phyloP scores from a whole-genome alignment of 2,888 invertebrate genomes.

The Yponomeuta malinellus region DNA sequence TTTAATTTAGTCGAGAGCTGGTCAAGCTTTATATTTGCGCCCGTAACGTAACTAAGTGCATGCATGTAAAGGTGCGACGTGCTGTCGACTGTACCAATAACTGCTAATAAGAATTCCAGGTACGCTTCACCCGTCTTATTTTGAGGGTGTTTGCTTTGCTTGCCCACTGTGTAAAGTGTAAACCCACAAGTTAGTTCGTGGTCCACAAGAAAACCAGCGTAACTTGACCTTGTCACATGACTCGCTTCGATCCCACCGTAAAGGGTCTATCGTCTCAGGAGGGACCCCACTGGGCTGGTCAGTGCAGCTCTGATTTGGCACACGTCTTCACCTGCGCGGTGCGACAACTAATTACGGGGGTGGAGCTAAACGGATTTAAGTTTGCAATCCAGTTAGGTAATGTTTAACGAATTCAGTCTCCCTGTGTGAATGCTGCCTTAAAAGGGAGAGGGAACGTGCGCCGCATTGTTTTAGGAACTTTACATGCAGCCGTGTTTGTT shows the following conservation, averaged over 20 bases:
- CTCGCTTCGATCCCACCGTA: neutral
- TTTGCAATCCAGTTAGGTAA: conserved; percentile 60
- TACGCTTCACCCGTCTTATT: neutral
- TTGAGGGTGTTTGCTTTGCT: neutral
- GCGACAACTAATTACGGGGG: conserved; percentile 50
- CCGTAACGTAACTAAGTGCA: no score
- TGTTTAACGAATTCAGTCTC: conserved; percentile 53
- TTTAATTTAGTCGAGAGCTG: no score
- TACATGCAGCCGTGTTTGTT: neutral
- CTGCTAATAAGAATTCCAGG: neutral
- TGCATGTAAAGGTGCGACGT: no score
- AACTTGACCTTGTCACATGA: neutral
- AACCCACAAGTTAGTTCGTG: conserved; percentile 1
- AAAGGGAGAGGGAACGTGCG: neutral
- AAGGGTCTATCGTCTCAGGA: neutral
- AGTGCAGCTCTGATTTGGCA: conserved; percentile 31
- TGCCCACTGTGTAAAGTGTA: neutral
- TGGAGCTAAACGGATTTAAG: conserved; percentile 60
- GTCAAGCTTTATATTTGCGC: no score
- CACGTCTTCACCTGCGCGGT: conserved; percentile 50
- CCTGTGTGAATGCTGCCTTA: neutral
- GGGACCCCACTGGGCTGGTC: neutral
- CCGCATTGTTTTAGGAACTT: neutral
- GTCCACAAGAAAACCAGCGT: neutral
- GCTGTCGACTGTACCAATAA: neutral